Evolutionary conservation across 2,797 vertebrate genomes (phyloP).

Genomic region (Epinephelus malabaricus): DNA sequence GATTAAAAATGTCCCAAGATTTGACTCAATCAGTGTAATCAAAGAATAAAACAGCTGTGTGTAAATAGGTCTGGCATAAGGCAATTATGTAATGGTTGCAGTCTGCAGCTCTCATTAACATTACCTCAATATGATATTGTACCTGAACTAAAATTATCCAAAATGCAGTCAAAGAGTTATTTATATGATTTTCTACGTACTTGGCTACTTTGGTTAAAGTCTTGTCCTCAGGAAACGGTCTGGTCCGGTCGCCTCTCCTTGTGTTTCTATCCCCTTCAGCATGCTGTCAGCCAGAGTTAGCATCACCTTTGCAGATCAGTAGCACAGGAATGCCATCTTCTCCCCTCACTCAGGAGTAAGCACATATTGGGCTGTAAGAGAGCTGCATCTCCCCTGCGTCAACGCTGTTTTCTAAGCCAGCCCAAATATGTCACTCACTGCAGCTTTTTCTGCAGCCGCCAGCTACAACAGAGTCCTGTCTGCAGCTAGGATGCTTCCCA

Average conservation of each 20-base stretch:
- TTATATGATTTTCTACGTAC: not conserved
- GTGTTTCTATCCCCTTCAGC: slow-evolving; percentile 24
- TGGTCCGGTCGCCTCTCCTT: slow-evolving; percentile 9
- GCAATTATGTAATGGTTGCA: not conserved
- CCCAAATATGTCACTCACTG: slow-evolving; percentile 77
- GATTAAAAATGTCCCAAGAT: not conserved
- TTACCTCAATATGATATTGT: not conserved
- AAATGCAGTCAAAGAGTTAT: not conserved
- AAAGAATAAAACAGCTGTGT: not conserved
- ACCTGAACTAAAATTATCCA: not conserved
- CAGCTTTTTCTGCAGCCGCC: slow-evolving; percentile 72
- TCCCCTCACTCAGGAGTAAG: slow-evolving; percentile 42
- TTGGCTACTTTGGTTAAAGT: not conserved
- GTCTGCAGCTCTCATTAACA: not conserved
- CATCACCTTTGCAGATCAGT: slow-evolving; percentile 66
- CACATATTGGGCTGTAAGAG: slow-evolving; percentile 68
- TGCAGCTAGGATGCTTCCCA: slow-evolving; percentile 59
- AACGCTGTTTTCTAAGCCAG: slow-evolving; percentile 50
- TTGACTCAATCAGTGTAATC: not conserved
- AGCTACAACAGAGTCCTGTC: slow-evolving; percentile 61
- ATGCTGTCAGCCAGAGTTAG: slow-evolving; percentile 59
- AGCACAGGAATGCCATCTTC: slow-evolving; percentile 46
- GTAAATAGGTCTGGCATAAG: slow-evolving; percentile 26
- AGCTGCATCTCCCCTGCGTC: slow-evolving; percentile 60
- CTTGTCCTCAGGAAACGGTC: slow-evolving; percentile 1